Evolutionary conservation across 2,113 vertebrate genomes (phyloP).

Genomic region (Muscicapa adusta): DNA sequence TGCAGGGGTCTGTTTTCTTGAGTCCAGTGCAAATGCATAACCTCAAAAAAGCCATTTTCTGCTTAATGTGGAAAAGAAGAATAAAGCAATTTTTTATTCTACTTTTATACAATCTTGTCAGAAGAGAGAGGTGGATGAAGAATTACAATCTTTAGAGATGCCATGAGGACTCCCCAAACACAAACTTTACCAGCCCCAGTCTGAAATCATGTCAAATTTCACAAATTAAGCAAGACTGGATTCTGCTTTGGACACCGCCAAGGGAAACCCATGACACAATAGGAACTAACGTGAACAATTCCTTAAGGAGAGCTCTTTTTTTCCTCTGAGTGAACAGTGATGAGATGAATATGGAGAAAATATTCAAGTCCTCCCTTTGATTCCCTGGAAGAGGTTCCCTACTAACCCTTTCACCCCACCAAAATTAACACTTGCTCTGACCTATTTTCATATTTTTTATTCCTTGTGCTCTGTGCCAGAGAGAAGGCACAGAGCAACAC

Average conservation of each 20-base stretch:
- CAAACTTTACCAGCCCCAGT: constrained; percentile 2
- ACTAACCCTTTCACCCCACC: not conserved
- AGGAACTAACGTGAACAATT: not conserved
- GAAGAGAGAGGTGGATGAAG: constrained; percentile 3
- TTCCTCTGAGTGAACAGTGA: not conserved
- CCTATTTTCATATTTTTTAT: not conserved
- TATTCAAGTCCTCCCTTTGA: not conserved
- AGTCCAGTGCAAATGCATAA: constrained; percentile 39
- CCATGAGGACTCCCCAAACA: constrained; percentile 23
- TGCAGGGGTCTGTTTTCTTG: constrained; percentile 50
- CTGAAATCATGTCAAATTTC: constrained; percentile 43
- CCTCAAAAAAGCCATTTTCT: constrained; percentile 60
- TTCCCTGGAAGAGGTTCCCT: not conserved
- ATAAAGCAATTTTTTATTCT: constrained; percentile 45
- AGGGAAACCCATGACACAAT: not conserved
- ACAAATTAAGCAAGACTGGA: constrained; percentile 37
- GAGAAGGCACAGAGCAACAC: not conserved
- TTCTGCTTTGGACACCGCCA: not conserved
- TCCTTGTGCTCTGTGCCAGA: not conserved
- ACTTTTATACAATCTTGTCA: constrained; percentile 9
- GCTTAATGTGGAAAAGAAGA: constrained; percentile 49
- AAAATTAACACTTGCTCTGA: not conserved
- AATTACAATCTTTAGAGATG: constrained; percentile 28
- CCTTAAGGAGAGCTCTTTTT: not conserved
- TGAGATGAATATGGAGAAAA: not conserved